Evolutionary conservation across 1,140 invertebrate genomes (phyloP).

Genomic region (Glossosoma conforme): DNA sequence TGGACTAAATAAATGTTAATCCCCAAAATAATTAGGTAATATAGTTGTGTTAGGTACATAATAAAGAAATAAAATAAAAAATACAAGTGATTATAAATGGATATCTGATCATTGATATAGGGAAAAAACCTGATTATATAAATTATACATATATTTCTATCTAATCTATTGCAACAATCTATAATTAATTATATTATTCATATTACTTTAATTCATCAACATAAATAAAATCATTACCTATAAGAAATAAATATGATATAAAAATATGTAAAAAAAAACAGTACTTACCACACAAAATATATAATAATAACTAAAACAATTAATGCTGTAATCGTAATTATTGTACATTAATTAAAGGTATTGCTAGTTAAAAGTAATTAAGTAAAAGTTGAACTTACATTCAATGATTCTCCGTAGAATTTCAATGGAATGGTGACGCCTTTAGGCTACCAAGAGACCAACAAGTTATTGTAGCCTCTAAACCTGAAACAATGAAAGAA

Average conservation of each 20-base stretch:
- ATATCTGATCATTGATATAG: neutral
- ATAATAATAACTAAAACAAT: neutral
- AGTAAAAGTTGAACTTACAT: slow-evolving; percentile 19
- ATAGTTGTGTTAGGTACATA: neutral
- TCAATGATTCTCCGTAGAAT: slow-evolving; percentile 21
- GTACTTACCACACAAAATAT: neutral
- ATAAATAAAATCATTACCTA: neutral
- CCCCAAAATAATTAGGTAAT: neutral
- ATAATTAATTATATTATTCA: no score
- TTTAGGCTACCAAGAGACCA: slow-evolving; percentile 31
- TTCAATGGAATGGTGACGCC: slow-evolving; percentile 28
- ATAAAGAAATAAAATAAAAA: neutral
- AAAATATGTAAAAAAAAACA: neutral
- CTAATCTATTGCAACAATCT: no score
- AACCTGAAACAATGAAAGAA: slow-evolving; percentile 26
- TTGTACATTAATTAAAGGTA: neutral
- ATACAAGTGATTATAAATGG: neutral
- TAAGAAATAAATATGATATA: neutral
- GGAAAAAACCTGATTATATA: neutral
- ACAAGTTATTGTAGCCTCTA: slow-evolving; percentile 16
- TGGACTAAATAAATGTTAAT: no score
- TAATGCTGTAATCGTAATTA: neutral
- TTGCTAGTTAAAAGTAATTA: slow-evolving; percentile 10
- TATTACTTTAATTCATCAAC: neutral
- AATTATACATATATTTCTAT: neutral